Evolutionary conservation across 2,113 vertebrate genomes (phyloP).

Genomic region (Campylomormyrus numenius): DNA sequence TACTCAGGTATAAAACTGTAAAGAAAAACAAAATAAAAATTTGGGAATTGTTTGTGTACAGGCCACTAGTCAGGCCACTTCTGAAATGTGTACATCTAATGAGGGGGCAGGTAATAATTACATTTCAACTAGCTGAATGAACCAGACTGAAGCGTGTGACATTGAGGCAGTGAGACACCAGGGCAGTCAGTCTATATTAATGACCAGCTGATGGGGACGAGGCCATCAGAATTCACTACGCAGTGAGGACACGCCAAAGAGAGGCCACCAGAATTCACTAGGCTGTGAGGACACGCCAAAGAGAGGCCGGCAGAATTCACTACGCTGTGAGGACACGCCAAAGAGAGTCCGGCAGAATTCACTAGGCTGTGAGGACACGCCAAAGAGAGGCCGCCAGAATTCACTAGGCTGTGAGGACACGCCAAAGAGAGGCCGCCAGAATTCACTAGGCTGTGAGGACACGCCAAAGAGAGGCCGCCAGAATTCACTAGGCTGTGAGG

Average conservation of each 20-base stretch:
- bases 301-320: too few species aligned
- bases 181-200: not conserved
- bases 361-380: not conserved
- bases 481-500: too few species aligned
- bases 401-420: not conserved
- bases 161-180: not conserved
- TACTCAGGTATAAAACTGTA: not conserved
- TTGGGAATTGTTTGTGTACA: not conserved
- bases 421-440: too few species aligned
- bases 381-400: not conserved
- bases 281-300: not conserved
- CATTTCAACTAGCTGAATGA: not conserved
- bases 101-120: constrained; percentile 11
- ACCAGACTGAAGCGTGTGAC: not conserved
- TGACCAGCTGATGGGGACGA: not conserved
- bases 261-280: too few species aligned
- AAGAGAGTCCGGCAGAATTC: too few species aligned
- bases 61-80: not conserved
- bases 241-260: not conserved
- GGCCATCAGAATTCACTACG: too few species aligned
- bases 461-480: too few species aligned
- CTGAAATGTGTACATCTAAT: not conserved
- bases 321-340: not conserved
- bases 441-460: too few species aligned
- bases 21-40: not conserved